Evolutionary conservation across 2,797 vertebrate genomes (phyloP).

Genomic region (Channallabes apus): DNA sequence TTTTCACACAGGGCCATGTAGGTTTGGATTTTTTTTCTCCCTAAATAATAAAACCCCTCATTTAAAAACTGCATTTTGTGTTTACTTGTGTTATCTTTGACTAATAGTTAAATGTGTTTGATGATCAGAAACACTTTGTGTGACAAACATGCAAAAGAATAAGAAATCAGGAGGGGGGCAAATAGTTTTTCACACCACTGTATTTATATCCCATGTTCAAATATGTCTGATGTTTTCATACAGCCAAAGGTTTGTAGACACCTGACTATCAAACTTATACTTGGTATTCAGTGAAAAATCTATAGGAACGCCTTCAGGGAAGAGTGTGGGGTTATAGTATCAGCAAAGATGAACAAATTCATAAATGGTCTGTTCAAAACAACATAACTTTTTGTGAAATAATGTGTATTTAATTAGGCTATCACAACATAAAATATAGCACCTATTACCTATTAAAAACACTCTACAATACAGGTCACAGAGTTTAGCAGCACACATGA

Average conservation of each 20-base stretch:
- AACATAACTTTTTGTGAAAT: neutral
- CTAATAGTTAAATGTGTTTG: too few relatives aligned
- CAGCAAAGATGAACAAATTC: neutral
- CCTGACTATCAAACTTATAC: neutral
- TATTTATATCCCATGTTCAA: neutral
- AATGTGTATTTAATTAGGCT: neutral
- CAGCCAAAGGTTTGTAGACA: neutral
- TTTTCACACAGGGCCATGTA: too few relatives aligned
- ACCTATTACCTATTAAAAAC: neutral
- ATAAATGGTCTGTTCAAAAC: neutral
- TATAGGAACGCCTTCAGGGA: neutral
- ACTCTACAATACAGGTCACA: conserved; percentile 4
- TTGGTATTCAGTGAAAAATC: neutral
- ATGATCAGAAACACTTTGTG: too few relatives aligned
- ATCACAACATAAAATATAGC: neutral
- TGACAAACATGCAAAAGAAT: too few relatives aligned
- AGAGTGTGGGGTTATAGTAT: neutral
- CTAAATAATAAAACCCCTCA: too few relatives aligned
- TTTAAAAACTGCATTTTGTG: too few relatives aligned
- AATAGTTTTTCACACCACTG: too few relatives aligned
- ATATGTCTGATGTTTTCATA: neutral
- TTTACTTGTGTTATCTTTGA: too few relatives aligned
- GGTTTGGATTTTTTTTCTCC: too few relatives aligned
- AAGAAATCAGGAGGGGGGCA: too few relatives aligned
- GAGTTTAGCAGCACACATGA: neutral